Evolutionary conservation across 2,888 invertebrate genomes (phyloP).

Genomic region (Melinopterus prodromus): DNA sequence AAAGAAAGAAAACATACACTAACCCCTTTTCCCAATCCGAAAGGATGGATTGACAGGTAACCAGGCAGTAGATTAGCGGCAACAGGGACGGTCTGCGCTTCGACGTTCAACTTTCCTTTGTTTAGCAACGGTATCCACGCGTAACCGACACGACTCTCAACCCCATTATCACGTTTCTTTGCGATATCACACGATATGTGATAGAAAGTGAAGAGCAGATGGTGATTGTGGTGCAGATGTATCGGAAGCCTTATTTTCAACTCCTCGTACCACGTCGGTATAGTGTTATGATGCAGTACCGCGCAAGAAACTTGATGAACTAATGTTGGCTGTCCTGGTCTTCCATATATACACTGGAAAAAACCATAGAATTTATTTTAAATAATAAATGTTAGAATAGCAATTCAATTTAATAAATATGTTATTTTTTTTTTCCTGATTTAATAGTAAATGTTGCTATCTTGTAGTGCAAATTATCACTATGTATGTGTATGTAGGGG

Average conservation of each 20-base stretch:
- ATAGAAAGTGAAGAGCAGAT: conserved; percentile 93
- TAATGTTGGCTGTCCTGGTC: conserved; percentile 70
- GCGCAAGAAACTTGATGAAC: conserved; percentile 77
- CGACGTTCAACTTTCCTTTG: conserved; percentile 85
- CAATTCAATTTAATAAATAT: neutral
- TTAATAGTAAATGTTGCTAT: too few relatives aligned
- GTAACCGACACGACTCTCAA: conserved; percentile 90
- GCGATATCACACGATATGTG: conserved; percentile 93
- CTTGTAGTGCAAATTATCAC: too few relatives aligned
- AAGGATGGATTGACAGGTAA: conserved; percentile 88
- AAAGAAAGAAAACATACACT: conserved; percentile 52
- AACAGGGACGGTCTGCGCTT: conserved; percentile 84
- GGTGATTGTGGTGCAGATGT: conserved; percentile 85
- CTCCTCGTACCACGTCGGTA: conserved; percentile 92
- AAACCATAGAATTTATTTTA: neutral
- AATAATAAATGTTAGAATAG: neutral
- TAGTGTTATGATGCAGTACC: conserved; percentile 89
- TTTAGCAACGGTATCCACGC: conserved; percentile 90
- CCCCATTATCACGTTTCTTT: conserved; percentile 75
- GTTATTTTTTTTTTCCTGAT: too few relatives aligned
- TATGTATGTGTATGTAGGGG: too few relatives aligned
- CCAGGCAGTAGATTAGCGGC: conserved; percentile 88
- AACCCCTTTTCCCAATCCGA: conserved; percentile 92
- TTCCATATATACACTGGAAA: conserved; percentile 75
- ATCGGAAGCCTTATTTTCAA: conserved; percentile 91